These are phyloP conservation scores for Lingula anatina DNA, from an alignment of 2,888 invertebrate species.

Conservation along the genomic window DNA sequence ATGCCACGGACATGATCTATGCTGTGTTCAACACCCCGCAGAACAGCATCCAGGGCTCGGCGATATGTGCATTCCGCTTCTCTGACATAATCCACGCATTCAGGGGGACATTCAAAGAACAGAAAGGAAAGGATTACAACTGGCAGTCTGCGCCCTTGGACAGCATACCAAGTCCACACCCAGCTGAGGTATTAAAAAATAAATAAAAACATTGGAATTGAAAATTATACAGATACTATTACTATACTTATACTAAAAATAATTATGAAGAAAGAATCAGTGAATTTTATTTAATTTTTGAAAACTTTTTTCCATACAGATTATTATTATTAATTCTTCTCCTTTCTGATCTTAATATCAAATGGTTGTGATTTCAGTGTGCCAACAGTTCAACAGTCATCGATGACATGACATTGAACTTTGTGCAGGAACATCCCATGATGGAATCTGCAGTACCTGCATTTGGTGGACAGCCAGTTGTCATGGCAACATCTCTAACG, in stretches of 20 bases:
- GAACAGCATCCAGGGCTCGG: constrained; percentile 91
- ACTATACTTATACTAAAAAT: no score
- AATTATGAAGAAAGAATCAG: no score
- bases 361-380: constrained; percentile 58
- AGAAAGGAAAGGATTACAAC: constrained; percentile 80
- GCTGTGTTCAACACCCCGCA: constrained; percentile 87
- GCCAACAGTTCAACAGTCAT: constrained; percentile 4
- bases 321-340: neutral
- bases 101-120: constrained; percentile 89
- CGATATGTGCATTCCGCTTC: constrained; percentile 89
- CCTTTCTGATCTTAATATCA: no score
- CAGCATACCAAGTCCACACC: constrained; percentile 34
- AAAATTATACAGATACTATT: no score
- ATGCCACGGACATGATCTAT: constrained; percentile 67
- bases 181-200: constrained; percentile 32
- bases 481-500: constrained; percentile 77
- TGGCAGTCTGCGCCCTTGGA: constrained; percentile 71
- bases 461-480: constrained; percentile 73
- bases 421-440: constrained; percentile 92
- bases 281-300: no score
- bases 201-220: no score
- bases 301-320: no score
- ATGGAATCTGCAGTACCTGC: constrained; percentile 95
- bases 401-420: constrained; percentile 59
- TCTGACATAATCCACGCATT: constrained; percentile 80